Percentiles rank a stretch among this genome's conserved stretches.
phyloP scores from a whole-genome alignment of 2,113 vertebrate genomes.

The Zootoca vivipara region DNA sequence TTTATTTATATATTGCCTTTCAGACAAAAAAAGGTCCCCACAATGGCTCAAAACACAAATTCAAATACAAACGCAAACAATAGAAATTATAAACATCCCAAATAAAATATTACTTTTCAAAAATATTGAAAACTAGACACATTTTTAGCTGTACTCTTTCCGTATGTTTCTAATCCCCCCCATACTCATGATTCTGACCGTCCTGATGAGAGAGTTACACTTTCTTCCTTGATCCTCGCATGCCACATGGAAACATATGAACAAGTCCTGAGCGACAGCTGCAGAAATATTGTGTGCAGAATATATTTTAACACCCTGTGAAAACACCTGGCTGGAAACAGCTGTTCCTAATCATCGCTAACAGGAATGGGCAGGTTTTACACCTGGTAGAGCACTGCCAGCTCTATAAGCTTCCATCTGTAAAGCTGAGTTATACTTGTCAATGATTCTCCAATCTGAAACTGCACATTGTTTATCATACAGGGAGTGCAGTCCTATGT shows the following conservation, averaged over 20 bases:
- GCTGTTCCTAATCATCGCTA: conserved; percentile 51
- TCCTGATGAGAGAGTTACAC: conserved; percentile 22
- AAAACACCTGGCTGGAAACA: conserved; percentile 56
- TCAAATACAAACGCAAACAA: too few species aligned
- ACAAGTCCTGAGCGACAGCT: conserved; percentile 4
- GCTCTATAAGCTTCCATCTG: conserved; percentile 25
- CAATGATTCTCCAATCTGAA: conserved; percentile 17
- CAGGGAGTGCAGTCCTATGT: background rate
- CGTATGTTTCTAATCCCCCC: conserved; percentile 7
- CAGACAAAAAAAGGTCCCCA: too few species aligned
- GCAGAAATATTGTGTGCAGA: conserved; percentile 31
- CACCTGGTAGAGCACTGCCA: conserved; percentile 26
- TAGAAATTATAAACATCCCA: too few species aligned
- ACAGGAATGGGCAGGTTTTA: conserved; percentile 33
- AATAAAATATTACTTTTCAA: too few species aligned
- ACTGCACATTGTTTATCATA: background rate
- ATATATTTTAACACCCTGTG: conserved; percentile 38
- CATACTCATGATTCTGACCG: fast-evolving
- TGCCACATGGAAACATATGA: conserved; percentile 8
- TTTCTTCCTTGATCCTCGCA: conserved; percentile 29
- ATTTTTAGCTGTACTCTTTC: background rate
- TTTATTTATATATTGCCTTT: too few species aligned
- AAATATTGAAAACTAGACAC: too few species aligned
- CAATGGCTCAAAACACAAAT: too few species aligned
- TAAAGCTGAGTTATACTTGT: conserved; percentile 35